Conservation (phyloP, 1,140 invertebrate species). For the Lepidostoma basale region DNA sequence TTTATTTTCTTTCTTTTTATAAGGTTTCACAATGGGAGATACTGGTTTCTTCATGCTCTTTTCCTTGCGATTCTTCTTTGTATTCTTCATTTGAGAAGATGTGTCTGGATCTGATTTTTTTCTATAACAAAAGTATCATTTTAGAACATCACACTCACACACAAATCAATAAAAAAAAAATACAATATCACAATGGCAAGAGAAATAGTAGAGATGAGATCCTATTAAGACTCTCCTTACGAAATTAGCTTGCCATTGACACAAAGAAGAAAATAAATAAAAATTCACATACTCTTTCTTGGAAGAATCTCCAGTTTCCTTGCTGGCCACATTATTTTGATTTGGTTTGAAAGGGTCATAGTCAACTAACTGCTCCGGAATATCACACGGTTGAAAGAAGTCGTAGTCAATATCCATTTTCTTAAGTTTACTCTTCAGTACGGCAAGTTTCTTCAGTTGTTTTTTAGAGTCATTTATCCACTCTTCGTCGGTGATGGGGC, state of each 20-base stretch:
- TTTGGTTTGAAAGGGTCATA: conserved; percentile 9
- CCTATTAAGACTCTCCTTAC: too few species aligned
- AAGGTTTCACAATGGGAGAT: conserved; percentile 18
- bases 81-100: conserved; percentile 7
- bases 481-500: conserved; percentile 44
- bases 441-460: conserved; percentile 51
- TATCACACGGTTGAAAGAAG: conserved; percentile 56
- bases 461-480: conserved; percentile 51
- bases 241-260: not conserved
- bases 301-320: not conserved
- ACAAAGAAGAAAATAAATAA: not conserved
- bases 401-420: conserved; percentile 56
- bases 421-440: conserved; percentile 53
- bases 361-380: conserved; percentile 50
- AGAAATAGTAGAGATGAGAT: too few species aligned
- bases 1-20: conserved; percentile 29
- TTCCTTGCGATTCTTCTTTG: conserved; percentile 25
- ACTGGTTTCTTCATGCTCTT: conserved; percentile 37
- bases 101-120: too few species aligned
- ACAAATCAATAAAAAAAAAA: too few species aligned
- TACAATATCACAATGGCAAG: too few species aligned
- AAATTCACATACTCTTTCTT: not conserved
- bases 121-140: too few species aligned
- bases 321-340: not conserved
- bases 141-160: too few species aligned